Evolutionary conservation across 2,113 vertebrate genomes (phyloP), one percentile per base, ranked within the genome.

Genomic region (Phalacrocorax pelagicus): DNA sequence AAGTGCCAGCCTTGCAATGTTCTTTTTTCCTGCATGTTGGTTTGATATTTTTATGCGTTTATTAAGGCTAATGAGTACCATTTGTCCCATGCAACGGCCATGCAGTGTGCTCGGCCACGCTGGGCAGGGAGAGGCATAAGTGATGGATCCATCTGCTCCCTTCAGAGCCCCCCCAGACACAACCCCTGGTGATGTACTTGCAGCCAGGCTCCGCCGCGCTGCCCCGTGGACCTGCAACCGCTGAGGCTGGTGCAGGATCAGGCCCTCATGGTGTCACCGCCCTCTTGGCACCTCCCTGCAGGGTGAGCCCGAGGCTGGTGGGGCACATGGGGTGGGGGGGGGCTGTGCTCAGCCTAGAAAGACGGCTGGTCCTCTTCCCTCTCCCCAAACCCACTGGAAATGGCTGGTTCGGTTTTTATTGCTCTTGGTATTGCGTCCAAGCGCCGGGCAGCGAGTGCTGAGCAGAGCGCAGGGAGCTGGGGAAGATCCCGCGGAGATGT

Each of bases 131-230:
- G 16, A 55, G 74, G 78, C 23, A 1, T 42, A 90, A 38, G 86
- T 87, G 97, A 98, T 49, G 81, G 92, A 38, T 57, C 91, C 93
- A 30, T 78, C 94, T 95, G 96, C 91, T 93, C 78, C 75, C 49
- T 71, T 57, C 55, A 2, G 32, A 36, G 21, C 61, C 23, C 75
- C 81, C 87, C 38, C 34, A 67, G 81, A 71, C 83, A 51, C 73
- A 42, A 23, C 80, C 74, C 77, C 15, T 8, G 4, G 74, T 17
- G 89, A 73, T 22, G 82, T 38, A 55, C 51, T 10, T 21, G 19
- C 47, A 62, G 30, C 40, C 79, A 10, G 23, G 5, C 65, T 36
- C 46, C 40, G 46, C 57, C 24, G 12, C 10, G 5, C 32, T 40
- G 74, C 70, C 70, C 44, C 12, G 2, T 3, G 20, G 40, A 23